Evolutionary conservation across 2,113 vertebrate genomes (phyloP).

Genomic region (Bos javanicus): DNA sequence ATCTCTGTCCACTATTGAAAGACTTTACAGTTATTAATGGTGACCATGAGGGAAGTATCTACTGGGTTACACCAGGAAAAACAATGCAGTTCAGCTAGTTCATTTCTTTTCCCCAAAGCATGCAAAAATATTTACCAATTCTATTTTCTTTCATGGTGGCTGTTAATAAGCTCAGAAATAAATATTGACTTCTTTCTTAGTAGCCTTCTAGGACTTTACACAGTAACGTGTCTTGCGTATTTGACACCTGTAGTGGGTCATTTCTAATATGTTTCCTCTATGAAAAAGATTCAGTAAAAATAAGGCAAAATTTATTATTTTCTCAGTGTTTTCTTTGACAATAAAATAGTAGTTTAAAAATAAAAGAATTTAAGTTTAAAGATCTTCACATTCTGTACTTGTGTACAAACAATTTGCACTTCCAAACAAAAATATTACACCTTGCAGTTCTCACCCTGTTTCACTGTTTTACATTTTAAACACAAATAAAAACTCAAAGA

Average conservation of each 20-base stretch:
- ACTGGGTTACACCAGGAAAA: neutral
- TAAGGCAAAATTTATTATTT: neutral
- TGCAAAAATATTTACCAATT: neutral
- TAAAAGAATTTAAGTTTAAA: neutral
- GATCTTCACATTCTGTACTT: neutral
- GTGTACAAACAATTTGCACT: neutral
- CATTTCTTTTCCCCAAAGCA: neutral
- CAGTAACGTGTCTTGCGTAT: neutral
- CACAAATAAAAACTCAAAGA: neutral
- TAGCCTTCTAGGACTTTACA: neutral
- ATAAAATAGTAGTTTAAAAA: neutral
- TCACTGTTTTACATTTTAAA: neutral
- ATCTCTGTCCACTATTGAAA: neutral
- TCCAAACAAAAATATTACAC: neutral
- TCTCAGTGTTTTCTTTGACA: neutral
- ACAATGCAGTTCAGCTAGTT: neutral
- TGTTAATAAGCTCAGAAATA: neutral
- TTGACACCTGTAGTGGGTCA: neutral
- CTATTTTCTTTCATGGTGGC: neutral
- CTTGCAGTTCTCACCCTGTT: neutral
- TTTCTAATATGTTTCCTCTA: neutral
- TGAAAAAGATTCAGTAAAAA: neutral
- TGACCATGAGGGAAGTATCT: neutral
- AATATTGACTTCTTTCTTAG: neutral
- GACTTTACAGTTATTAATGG: neutral